Conservation (phyloP, 2,888 invertebrate genomes). For the Torymus auratus region DNA sequence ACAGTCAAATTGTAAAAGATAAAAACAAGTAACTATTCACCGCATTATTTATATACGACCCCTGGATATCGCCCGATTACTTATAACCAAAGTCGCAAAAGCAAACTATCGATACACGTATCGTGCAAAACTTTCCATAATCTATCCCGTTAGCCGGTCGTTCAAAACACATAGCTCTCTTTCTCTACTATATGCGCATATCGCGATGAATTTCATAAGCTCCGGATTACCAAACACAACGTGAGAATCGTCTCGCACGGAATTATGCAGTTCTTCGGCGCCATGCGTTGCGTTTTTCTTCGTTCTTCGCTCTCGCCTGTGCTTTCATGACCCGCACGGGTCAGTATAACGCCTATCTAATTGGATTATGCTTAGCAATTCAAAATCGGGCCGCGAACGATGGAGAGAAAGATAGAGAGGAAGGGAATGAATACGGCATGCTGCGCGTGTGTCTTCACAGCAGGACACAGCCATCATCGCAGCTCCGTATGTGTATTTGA, state of each 20-base stretch:
- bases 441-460: background rate
- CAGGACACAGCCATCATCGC: too few relatives aligned
- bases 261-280: background rate
- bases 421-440: background rate
- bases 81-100: too few relatives aligned
- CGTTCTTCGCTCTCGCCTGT: constrained; percentile 8
- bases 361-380: constrained; percentile 60
- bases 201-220: background rate
- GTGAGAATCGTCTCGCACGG: background rate
- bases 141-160: too few relatives aligned
- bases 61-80: too few relatives aligned
- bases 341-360: constrained; percentile 65
- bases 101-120: too few relatives aligned
- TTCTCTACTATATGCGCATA: too few relatives aligned
- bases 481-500: too few relatives aligned
- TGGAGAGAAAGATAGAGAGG: background rate
- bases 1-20: too few relatives aligned
- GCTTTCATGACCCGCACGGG: constrained; percentile 60
- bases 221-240: background rate
- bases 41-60: too few relatives aligned
- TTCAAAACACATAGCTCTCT: too few relatives aligned
- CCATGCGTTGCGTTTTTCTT: background rate
- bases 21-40: too few relatives aligned
- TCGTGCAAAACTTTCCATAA: too few relatives aligned
- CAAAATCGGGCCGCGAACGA: constrained; percentile 7